Base-by-base conservation (phyloP, 2,797 vertebrate species). In the Peromyscus eremicus region DNA sequence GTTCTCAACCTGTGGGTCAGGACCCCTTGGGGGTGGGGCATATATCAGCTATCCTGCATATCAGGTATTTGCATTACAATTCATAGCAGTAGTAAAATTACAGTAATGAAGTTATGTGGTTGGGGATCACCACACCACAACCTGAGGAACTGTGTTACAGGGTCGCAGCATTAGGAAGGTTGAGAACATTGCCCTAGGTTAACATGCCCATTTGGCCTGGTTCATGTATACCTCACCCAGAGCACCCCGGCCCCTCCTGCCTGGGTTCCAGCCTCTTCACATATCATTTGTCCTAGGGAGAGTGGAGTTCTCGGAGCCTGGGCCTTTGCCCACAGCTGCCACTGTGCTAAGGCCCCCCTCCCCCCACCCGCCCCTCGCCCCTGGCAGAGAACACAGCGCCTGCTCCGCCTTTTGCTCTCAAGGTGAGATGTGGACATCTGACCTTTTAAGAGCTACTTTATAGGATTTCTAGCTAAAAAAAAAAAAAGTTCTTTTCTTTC, bases 391-490 rank as follows among this genome's bases (percentile, higher is more conserved):
- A 71, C 55, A 49, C 34, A 9, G 37, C 27, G 49, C 62, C 4
- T 68, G 60, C 4, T 62, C 57, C 79, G 75, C 62, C 90, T 90
- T 82, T 49, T 87, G 62, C 79, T 32, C 43, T 87, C 27, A 62
- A 73, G 55, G 62, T 34, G 71, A 64, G 75, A 43, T 25, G 11
- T 75, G 76, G 68, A 40, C 87, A 70, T 90, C 12, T 57, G 81
- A 84, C 62, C 64, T 86, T 84, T 94, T 82, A 79, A 92, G 84
- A 92, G 43, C 77, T 66, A 25, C 94, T 92, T 96, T 70, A 27
- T 62, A 97, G 79, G 4, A 52, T 83, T 75, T 92, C 12, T 80
- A 85, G 77, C 14, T 49, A 49, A 49, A 49, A 14, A 49, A 80
- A 96, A 68, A 52, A 81, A 32, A 32, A 60, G n/a, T 34, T 5